Evolutionary conservation across 2,888 invertebrate species (phyloP).

Genomic region (Drosophila niveifrons): DNA sequence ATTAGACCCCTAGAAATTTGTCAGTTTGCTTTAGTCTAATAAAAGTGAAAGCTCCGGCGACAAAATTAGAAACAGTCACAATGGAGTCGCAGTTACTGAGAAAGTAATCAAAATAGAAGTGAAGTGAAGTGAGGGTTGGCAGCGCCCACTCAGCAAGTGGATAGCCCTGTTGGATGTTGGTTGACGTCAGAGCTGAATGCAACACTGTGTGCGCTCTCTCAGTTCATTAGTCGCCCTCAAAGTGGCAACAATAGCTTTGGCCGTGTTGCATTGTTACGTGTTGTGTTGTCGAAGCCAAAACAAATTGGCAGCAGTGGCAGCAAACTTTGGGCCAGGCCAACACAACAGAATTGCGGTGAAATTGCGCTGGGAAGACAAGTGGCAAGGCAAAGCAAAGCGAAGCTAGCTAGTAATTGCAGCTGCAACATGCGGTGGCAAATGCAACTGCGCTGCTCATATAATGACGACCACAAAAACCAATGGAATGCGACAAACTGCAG

Average conservation of each 20-base stretch:
- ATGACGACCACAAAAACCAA: slow-evolving; percentile 64
- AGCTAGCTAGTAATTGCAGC: slow-evolving; percentile 26
- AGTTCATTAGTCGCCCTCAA: slow-evolving; percentile 11
- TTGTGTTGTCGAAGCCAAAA: slow-evolving; percentile 1
- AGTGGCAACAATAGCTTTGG: slow-evolving; percentile 7
- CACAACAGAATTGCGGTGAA: slow-evolving; percentile 70
- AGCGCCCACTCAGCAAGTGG: no score
- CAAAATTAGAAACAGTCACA: slow-evolving; percentile 1
- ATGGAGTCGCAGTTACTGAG: neutral
- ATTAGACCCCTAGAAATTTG: no score
- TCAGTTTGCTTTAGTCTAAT: no score
- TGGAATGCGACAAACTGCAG: slow-evolving; percentile 69
- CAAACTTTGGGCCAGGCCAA: slow-evolving; percentile 31
- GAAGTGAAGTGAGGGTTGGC: no score
- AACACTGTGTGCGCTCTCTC: neutral
- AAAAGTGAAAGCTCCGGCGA: neutral
- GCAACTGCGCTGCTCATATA: slow-evolving; percentile 60
- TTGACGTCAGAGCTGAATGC: slow-evolving; percentile 18
- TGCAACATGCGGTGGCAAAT: slow-evolving; percentile 38
- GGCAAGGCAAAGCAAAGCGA: slow-evolving; percentile 9
- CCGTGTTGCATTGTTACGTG: slow-evolving; percentile 31
- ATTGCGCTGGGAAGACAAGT: slow-evolving; percentile 47
- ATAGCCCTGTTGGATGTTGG: no score
- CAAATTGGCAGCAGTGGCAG: slow-evolving; percentile 42
- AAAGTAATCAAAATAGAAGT: neutral